Percentiles rank a stretch among this genome's conserved stretches.
Conservation (phyloP, 2,888 invertebrate species). For the Coremacera marginata region DNA sequence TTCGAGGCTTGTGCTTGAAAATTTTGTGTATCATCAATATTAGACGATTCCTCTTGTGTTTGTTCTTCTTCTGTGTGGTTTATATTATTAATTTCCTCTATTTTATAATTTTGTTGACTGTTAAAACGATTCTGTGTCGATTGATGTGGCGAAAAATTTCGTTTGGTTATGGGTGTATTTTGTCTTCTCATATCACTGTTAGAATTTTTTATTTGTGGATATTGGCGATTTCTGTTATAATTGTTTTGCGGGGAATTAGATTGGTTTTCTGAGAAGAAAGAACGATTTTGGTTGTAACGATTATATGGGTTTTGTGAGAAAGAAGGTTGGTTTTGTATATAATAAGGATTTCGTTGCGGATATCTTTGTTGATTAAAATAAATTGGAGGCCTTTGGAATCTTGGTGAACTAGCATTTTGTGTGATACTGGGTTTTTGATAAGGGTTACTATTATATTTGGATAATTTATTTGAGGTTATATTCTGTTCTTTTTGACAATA, state of each 20-base stretch:
- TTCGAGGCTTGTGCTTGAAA: slow-evolving; percentile 28
- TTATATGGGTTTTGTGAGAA: no score
- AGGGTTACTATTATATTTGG: background rate
- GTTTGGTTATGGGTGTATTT: no score
- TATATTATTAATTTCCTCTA: background rate
- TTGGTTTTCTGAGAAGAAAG: no score
- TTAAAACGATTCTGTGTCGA: background rate
- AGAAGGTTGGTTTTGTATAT: no score
- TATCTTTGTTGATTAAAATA: background rate
- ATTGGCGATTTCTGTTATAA: background rate
- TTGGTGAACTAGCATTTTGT: background rate
- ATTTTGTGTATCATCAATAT: slow-evolving; percentile 21
- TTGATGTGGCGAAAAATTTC: background rate
- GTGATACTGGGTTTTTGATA: background rate
- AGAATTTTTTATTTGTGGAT: no score
- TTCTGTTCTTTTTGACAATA: slow-evolving; percentile 12
- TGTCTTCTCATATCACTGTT: no score
- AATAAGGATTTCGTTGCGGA: no score
- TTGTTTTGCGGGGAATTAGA: no score
- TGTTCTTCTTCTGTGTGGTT: background rate
- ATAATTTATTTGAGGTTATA: background rate
- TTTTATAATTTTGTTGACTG: background rate
- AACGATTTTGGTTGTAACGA: background rate
- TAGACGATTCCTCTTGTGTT: background rate
- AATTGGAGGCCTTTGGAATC: background rate